Conservation (phyloP, 2,113 vertebrate genomes). For the Furnarius figulus region DNA sequence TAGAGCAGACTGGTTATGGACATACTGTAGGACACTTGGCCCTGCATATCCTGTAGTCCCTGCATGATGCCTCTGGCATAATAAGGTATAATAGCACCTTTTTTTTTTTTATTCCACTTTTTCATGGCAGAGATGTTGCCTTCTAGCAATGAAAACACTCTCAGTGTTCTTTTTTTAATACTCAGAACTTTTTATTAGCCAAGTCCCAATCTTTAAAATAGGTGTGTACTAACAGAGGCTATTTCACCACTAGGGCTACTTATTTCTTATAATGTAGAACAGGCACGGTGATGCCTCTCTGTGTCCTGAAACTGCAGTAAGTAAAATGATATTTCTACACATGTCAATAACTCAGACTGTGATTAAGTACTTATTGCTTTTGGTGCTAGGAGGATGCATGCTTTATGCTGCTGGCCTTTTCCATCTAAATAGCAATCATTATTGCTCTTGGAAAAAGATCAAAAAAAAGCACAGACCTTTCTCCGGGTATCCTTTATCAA, state of each 20-base stretch:
- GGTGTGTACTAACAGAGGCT: not conserved
- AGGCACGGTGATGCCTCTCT: not conserved
- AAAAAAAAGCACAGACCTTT: not conserved
- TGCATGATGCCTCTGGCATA: not conserved
- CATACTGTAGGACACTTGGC: not conserved
- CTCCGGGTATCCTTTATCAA: not conserved
- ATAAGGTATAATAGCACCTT: not conserved
- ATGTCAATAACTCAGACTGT: accelerated
- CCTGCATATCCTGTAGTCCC: not conserved
- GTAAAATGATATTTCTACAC: not conserved
- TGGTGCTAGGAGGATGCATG: not conserved
- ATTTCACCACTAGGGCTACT: not conserved
- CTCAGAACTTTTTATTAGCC: not conserved
- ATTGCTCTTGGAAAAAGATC: not conserved
- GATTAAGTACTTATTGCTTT: not conserved
- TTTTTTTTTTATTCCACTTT: not conserved
- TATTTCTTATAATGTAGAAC: not conserved
- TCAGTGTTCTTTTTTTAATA: not conserved
- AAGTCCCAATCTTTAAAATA: not conserved
- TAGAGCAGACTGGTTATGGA: not conserved
- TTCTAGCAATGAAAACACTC: not conserved
- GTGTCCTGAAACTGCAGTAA: not conserved
- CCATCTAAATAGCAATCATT: not conserved
- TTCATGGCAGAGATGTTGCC: not conserved
- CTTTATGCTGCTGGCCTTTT: not conserved